Percentiles rank a stretch among this genome's conserved stretches.
Evolutionary conservation across 1,140 invertebrate genomes (phyloP).

Genomic region (Probaryconus sp.): DNA sequence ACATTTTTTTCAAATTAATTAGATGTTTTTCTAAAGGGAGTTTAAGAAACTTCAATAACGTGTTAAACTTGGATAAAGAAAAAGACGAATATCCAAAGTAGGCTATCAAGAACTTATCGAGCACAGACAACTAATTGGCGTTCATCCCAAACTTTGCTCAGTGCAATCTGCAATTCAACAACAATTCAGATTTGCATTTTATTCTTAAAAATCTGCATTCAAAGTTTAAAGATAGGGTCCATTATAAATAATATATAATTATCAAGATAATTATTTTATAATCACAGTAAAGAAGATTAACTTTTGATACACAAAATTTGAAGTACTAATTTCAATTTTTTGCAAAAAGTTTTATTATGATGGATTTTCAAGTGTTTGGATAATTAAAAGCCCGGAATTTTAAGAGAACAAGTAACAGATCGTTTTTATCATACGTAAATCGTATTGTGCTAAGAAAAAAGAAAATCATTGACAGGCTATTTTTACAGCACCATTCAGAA

Average conservation of each 20-base stretch:
- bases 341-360: too few species aligned
- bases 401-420: too few species aligned
- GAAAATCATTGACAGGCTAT: constrained; percentile 26
- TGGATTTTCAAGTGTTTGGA: too few species aligned
- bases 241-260: constrained; percentile 42
- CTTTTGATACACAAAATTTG: too few species aligned
- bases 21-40: not conserved
- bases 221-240: too few species aligned
- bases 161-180: constrained; percentile 22
- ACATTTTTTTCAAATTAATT: not conserved
- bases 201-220: not conserved
- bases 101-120: constrained; percentile 20
- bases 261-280: constrained; percentile 30
- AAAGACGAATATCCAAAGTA: not conserved
- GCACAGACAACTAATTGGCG: constrained; percentile 6
- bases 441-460: constrained; percentile 20
- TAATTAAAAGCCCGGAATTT: too few species aligned
- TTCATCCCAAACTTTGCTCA: constrained; percentile 4
- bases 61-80: constrained; percentile 5
- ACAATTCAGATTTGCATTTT: not conserved
- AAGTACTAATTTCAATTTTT: too few species aligned
- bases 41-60: not conserved
- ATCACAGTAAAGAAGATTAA: constrained; percentile 12
- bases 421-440: constrained; percentile 4
- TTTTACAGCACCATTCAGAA: constrained; percentile 22